Evolutionary conservation across 2,888 invertebrate species (phyloP).

Genomic region (Frankliniella fusca): DNA sequence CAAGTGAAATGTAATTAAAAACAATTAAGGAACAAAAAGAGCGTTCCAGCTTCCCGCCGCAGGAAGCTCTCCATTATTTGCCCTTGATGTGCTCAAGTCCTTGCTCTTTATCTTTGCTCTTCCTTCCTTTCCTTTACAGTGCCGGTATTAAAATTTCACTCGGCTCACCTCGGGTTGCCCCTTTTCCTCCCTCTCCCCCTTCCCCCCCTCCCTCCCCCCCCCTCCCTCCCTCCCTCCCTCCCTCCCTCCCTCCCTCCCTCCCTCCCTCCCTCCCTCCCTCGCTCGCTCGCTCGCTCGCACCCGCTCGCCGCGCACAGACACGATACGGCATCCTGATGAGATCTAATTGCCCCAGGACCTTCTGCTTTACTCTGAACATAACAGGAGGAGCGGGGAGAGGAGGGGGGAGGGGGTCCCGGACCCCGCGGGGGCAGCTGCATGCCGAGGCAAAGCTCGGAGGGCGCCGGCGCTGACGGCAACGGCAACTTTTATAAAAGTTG

Average conservation of each 20-base stretch:
- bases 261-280: not conserved
- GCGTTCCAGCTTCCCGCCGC: too few relatives aligned
- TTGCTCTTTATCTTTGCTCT: too few relatives aligned
- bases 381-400: not conserved
- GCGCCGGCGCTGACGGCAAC: not conserved
- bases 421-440: not conserved
- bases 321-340: constrained; percentile 14
- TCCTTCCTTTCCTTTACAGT: too few relatives aligned
- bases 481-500: constrained; percentile 18
- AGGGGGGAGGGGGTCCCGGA: not conserved
- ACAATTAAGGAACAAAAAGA: too few relatives aligned
- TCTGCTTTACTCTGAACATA: not conserved
- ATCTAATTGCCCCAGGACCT: not conserved
- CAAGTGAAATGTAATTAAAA: too few relatives aligned
- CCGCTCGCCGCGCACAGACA: not conserved
- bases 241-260: not conserved
- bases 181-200: too few relatives aligned
- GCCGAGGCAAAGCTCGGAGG: not conserved
- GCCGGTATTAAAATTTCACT: not conserved
- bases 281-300: not conserved
- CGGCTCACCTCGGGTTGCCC: not conserved
- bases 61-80: too few relatives aligned
- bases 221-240: not conserved
- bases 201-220: too few relatives aligned
- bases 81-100: too few relatives aligned